Conservation (phyloP, 1,140 invertebrate genomes). For the Drosophila navojoa region DNA sequence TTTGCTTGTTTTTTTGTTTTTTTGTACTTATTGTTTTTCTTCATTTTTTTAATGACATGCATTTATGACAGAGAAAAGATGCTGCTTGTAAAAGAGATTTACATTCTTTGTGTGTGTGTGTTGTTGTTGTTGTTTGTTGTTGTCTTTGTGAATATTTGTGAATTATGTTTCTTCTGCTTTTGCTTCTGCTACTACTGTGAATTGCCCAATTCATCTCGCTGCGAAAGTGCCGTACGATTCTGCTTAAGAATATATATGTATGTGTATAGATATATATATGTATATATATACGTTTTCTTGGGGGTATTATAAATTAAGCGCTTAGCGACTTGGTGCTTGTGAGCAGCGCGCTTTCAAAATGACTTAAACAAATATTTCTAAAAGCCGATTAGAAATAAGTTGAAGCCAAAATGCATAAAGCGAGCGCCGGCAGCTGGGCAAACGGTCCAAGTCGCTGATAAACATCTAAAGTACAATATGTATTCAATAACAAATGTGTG, state of each 20-base stretch:
- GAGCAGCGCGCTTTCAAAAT: slow-evolving; percentile 51
- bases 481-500: neutral
- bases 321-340: slow-evolving; percentile 58
- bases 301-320: slow-evolving; percentile 61
- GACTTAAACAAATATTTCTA: slow-evolving; percentile 75
- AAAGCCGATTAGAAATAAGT: slow-evolving; percentile 73
- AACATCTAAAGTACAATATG: slow-evolving; percentile 30
- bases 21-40: slow-evolving; percentile 73
- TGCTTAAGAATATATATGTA: slow-evolving; percentile 64
- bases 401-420: slow-evolving; percentile 49
- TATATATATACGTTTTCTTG: neutral
- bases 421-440: slow-evolving; percentile 31
- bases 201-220: slow-evolving; percentile 69
- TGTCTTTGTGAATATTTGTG: slow-evolving; percentile 58
- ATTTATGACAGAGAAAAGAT: slow-evolving; percentile 74
- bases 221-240: slow-evolving; percentile 75
- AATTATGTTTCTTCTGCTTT: slow-evolving; percentile 46
- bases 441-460: slow-evolving; percentile 59
- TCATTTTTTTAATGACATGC: slow-evolving; percentile 83
- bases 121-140: slow-evolving; percentile 59
- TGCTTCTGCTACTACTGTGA: slow-evolving; percentile 49
- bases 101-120: slow-evolving; percentile 72
- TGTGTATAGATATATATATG: slow-evolving; percentile 17
- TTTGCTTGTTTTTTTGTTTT: slow-evolving; percentile 52
- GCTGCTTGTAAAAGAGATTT: slow-evolving; percentile 66